Percentiles rank a stretch among this genome's conserved stretches.
phyloP scores from a whole-genome alignment of 2,113 vertebrate genomes.

The Ondatra zibethicus region DNA sequence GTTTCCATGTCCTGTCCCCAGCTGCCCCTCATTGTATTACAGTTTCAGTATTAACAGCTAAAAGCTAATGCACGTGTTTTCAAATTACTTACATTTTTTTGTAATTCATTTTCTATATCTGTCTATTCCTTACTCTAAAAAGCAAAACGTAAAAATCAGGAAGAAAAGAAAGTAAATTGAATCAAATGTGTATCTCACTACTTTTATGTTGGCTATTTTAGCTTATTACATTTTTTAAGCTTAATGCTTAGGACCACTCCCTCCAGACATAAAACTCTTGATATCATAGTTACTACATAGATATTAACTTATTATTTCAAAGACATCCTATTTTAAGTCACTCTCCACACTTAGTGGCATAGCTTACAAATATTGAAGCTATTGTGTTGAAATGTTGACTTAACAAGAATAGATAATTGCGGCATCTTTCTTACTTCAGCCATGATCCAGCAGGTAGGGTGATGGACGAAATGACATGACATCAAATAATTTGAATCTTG shows the following conservation, averaged over 20 bases:
- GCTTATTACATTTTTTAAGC: not conserved
- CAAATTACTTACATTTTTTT: not conserved
- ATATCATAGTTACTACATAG: not conserved
- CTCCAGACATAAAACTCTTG: not conserved
- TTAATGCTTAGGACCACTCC: not conserved
- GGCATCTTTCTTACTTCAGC: not conserved
- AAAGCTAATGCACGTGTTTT: not conserved
- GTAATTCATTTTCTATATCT: not conserved
- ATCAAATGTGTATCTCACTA: not conserved
- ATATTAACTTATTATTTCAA: not conserved
- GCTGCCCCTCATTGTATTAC: not conserved
- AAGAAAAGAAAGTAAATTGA: not conserved
- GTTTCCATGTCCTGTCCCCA: not conserved
- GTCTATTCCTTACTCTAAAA: not conserved
- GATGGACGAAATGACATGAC: not conserved
- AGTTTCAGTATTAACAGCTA: not conserved
- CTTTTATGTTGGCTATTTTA: not conserved
- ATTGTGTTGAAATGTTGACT: not conserved
- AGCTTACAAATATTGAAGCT: not conserved
- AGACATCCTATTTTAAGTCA: not conserved
- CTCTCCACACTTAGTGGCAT: not conserved
- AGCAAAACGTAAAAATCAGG: not conserved
- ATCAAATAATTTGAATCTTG: not conserved
- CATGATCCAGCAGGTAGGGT: not conserved
- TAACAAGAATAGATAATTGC: not conserved